Percentiles rank a stretch among this genome's conserved stretches.
Evolutionary conservation across 2,888 invertebrate genomes (phyloP).

Genomic region (Apeira syringaria): DNA sequence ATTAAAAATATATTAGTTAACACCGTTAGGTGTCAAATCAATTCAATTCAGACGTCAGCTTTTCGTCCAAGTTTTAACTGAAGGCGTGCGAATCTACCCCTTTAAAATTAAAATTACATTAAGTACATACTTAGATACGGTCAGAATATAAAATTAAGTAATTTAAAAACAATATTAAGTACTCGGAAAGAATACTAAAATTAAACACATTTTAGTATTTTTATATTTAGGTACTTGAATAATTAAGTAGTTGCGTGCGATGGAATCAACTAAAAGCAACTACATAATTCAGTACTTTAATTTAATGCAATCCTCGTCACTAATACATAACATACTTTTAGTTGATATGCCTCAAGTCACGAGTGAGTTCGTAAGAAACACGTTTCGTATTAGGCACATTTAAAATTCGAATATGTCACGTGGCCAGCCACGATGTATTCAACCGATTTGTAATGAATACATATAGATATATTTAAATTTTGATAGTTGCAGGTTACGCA

Average conservation of each 20-base stretch:
- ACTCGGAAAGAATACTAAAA: too few species aligned
- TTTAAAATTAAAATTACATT: too few species aligned
- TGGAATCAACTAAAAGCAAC: too few species aligned
- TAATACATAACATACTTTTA: conserved; percentile 9
- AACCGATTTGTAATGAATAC: conserved; percentile 2
- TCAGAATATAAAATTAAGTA: too few species aligned
- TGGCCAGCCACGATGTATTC: conserved; percentile 38
- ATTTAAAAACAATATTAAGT: too few species aligned
- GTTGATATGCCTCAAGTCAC: conserved; percentile 17
- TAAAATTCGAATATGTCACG: conserved; percentile 48
- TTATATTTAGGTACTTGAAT: too few species aligned
- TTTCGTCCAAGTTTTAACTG: too few species aligned
- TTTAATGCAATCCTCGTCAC: conserved; percentile 3
- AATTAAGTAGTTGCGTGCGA: too few species aligned
- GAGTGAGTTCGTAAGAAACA: conserved; percentile 28
- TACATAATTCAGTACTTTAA: background rate
- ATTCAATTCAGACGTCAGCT: background rate
- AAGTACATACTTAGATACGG: too few species aligned
- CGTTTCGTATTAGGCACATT: conserved; percentile 29
- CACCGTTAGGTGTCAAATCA: conserved; percentile 1
- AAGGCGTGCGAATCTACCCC: too few species aligned
- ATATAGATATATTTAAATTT: conserved; percentile 35
- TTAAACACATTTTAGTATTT: too few species aligned
- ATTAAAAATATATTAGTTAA: conserved; percentile 17
- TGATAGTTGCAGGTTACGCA: conserved; percentile 34